Percentiles rank a stretch among this genome's conserved stretches.
Evolutionary conservation across 1,140 invertebrate genomes (phyloP).

Genomic region (fruit fly (Drosophila melanogaster)): Release_6_plus_ISO1_MT NT_033777.3:15900501-15901000

Average conservation of each 20-base stretch:
- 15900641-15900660: no score
- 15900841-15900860: constrained; percentile 30
- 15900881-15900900: constrained; percentile 44
- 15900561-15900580: no score
- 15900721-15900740: constrained; percentile 21
- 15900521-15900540: no score
- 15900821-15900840: constrained; percentile 64
- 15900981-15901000: background rate
- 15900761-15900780: constrained; percentile 18
- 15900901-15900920: constrained; percentile 71
- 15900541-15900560: no score
- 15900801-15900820: constrained; percentile 57
- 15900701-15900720: constrained; percentile 1
- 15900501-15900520: background rate
- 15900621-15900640: no score
- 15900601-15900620: no score
- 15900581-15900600: background rate
- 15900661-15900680: no score
- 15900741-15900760: constrained; percentile 27
- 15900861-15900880: constrained; percentile 51
- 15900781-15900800: constrained; percentile 26
- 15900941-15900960: constrained; percentile 71
- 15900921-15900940: constrained; percentile 80
- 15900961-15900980: constrained; percentile 32
- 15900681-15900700: no score